Percentiles rank a stretch among this genome's conserved stretches.
Evolutionary conservation across 1,140 invertebrate genomes (phyloP).

Genomic region (Portunus trituberculatus): DNA sequence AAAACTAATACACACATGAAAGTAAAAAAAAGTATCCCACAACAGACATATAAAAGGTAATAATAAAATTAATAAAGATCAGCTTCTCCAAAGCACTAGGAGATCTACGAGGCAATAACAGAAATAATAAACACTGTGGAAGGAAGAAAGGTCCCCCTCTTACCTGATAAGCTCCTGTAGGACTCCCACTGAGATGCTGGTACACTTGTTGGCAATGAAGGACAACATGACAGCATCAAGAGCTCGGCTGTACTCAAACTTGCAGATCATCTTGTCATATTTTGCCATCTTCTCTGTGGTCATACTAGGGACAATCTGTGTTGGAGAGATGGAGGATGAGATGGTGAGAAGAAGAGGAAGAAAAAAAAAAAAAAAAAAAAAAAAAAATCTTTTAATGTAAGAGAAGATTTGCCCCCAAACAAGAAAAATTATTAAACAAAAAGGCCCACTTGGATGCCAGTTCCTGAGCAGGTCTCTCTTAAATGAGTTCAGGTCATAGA

Average conservation of each 20-base stretch:
- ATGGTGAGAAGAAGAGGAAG: not conserved
- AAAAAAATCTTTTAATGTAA: too few relatives aligned
- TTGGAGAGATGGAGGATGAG: not conserved
- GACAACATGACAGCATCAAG: constrained; percentile 31
- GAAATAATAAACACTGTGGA: too few relatives aligned
- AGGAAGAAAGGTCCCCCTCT: not conserved
- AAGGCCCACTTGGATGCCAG: too few relatives aligned
- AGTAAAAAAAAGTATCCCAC: too few relatives aligned
- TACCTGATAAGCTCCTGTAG: constrained; percentile 57
- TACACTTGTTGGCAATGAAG: not conserved
- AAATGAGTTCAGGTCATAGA: too few relatives aligned
- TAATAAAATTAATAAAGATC: too few relatives aligned
- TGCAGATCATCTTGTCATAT: constrained; percentile 41
- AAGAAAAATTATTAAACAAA: too few relatives aligned
- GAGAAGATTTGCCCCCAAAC: not conserved
- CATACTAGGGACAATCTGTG: constrained; percentile 9
- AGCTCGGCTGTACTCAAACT: constrained; percentile 53
- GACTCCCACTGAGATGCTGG: constrained; percentile 39
- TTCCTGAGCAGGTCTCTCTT: too few relatives aligned
- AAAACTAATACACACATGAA: too few relatives aligned
- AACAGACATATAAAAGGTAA: too few relatives aligned
- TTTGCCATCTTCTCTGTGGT: not conserved
- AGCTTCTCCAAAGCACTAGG: too few relatives aligned
- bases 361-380: not conserved
- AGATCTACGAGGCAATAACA: too few relatives aligned